Conservation (phyloP, 1,140 invertebrate species). For the Musca vetustissima region DNA sequence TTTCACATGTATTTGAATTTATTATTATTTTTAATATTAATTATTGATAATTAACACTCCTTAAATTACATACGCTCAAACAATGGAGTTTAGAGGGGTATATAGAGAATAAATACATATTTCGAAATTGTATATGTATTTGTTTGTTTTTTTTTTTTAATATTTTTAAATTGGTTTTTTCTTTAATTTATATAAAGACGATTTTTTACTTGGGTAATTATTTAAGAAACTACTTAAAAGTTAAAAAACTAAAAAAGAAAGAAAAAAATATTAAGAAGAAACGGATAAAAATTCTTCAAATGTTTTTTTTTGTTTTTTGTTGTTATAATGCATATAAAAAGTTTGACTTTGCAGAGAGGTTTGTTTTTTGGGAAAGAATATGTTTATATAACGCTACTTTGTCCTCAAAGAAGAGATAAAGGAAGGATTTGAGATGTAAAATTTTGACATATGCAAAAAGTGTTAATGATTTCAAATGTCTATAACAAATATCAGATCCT, state of each 20-base stretch:
- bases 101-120: conserved; percentile 20
- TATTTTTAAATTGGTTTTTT: conserved; percentile 7
- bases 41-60: conserved; percentile 13
- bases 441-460: no score
- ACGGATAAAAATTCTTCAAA: conserved; percentile 15
- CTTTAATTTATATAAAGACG: conserved; percentile 17
- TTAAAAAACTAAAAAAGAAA: conserved; percentile 13
- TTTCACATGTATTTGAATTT: conserved; percentile 2
- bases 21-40: conserved; percentile 8
- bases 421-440: no score
- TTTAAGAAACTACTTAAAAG: conserved; percentile 17
- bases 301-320: not conserved
- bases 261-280: conserved; percentile 1
- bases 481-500: no score
- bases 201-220: conserved; percentile 12
- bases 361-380: not conserved
- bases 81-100: not conserved
- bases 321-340: not conserved
- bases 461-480: no score
- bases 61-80: conserved; percentile 18
- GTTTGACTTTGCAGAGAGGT: conserved; percentile 9
- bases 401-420: no score
- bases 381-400: not conserved
- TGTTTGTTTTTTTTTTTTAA: conserved; percentile 16
- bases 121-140: conserved; percentile 16